Conservation (phyloP, 2,888 invertebrate genomes). For the Pristionchus arcanus region DNA sequence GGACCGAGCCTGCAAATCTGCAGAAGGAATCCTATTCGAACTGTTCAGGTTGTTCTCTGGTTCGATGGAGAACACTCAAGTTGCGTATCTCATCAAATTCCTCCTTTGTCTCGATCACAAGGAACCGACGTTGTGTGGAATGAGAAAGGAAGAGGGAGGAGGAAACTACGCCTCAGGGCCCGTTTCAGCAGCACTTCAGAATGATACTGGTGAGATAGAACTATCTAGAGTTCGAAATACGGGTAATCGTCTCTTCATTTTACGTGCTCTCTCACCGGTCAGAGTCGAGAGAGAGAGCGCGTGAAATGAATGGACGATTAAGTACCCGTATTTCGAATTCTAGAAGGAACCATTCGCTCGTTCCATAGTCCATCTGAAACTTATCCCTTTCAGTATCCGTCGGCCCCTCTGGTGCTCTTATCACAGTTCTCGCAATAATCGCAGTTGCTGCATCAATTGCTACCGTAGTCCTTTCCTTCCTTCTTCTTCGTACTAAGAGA, state of each 20-base stretch:
- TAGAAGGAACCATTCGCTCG: too few species aligned
- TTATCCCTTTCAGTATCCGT: not conserved
- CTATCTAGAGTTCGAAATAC: too few species aligned
- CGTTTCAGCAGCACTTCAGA: not conserved
- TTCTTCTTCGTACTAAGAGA: slow-evolving; percentile 29
- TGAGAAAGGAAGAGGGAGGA: not conserved
- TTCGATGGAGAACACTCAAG: slow-evolving; percentile 55
- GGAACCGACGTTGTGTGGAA: slow-evolving; percentile 46
- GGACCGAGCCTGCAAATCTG: not conserved
- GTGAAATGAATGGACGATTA: too few species aligned
- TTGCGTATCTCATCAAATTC: slow-evolving; percentile 55
- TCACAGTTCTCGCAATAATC: slow-evolving; percentile 11
- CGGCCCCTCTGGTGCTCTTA: slow-evolving; percentile 4
- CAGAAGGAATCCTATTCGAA: not conserved
- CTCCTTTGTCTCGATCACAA: slow-evolving; percentile 48
- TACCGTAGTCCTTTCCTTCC: slow-evolving; percentile 36
- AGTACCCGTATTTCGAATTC: too few species aligned
- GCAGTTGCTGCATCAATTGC: not conserved
- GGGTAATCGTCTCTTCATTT: too few species aligned
- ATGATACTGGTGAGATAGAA: not conserved
- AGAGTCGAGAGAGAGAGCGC: too few species aligned
- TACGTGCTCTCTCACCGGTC: too few species aligned
- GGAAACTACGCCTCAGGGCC: not conserved
- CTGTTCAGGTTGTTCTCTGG: slow-evolving; percentile 47
- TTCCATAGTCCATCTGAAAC: not conserved